Evolutionary conservation across 2,797 vertebrate genomes (phyloP).

Genomic region (Gobionotothen gibberifrons): DNA sequence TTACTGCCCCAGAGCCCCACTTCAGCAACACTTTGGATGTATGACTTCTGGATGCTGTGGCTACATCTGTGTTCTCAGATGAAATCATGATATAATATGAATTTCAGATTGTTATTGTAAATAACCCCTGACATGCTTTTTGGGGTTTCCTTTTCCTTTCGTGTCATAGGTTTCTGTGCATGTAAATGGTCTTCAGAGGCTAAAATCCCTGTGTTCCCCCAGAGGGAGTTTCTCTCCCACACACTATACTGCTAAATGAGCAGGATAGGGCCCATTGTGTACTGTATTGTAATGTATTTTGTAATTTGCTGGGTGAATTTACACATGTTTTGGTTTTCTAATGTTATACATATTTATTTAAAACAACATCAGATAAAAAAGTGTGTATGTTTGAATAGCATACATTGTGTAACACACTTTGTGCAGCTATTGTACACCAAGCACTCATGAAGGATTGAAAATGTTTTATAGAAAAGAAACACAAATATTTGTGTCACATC

Average conservation of each 20-base stretch:
- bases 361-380: conserved; percentile 17
- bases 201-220: no score
- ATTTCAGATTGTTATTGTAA: conserved; percentile 2
- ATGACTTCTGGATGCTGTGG: background rate
- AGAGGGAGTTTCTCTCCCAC: no score
- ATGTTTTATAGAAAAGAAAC: background rate
- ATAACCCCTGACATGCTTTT: no score
- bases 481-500: background rate
- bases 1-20: background rate
- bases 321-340: background rate
- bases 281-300: no score
- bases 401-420: background rate
- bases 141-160: no score
- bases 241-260: no score
- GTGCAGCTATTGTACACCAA: conserved; percentile 29
- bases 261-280: no score
- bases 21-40: background rate
- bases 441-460: conserved; percentile 9
- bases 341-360: conserved; percentile 12
- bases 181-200: no score
- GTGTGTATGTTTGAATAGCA: background rate
- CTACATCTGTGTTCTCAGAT: background rate
- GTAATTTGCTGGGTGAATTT: no score
- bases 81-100: conserved; percentile 1
- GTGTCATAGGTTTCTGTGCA: no score